Evolutionary conservation across 2,797 vertebrate genomes (phyloP), one percentile per base, ranked within the genome.

Genomic region (Neosalanx taihuensis): DNA sequence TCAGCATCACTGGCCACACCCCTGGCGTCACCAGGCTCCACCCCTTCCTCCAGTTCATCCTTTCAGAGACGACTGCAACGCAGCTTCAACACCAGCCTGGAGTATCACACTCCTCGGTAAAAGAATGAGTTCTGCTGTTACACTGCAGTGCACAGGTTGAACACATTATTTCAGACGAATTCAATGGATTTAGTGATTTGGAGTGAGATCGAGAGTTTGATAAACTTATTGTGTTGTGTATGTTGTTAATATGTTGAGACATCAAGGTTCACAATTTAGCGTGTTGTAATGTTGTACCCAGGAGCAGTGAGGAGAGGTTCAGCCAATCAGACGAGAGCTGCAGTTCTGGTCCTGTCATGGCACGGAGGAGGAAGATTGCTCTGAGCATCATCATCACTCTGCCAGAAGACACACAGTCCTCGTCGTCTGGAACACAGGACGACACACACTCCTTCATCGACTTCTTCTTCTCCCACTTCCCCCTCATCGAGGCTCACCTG

Each of bases 401-500:
- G 37, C 92, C 94, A 29, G 58, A 60, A 20, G 58, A 60, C 58
- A 26, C 58, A 9, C 56, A 58, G 20, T 59, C 57, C n/a, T 20
- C 18, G 3, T 6, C 58, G 2, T 5, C 58, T 30, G 93, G 94
- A 77, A 92, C 86, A 72, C 93, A 95, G 61, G 94, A 92, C 49
- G 91, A 93, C 26, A 94, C 93, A 64, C 86, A 75, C 86, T 80
- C 81, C 71, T 84, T 84, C 71, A 82, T 80, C 7, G 20, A 26
- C 2, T 75, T 75, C 30, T 94, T 94, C 80, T 94, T 94, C 70
- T 94, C 94, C 64, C 94, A 96, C 74, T 96, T 96, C 67, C 94
- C 94, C 20, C 85, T 96, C 65, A 93, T 96, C 78, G 95, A 96
- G 81, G 94, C 94, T 51, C 95, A 95, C 85, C 92, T 96, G 92